Evolutionary conservation across 2,113 vertebrate species (phyloP).

Genomic region (Rafetus swinhoei): DNA sequence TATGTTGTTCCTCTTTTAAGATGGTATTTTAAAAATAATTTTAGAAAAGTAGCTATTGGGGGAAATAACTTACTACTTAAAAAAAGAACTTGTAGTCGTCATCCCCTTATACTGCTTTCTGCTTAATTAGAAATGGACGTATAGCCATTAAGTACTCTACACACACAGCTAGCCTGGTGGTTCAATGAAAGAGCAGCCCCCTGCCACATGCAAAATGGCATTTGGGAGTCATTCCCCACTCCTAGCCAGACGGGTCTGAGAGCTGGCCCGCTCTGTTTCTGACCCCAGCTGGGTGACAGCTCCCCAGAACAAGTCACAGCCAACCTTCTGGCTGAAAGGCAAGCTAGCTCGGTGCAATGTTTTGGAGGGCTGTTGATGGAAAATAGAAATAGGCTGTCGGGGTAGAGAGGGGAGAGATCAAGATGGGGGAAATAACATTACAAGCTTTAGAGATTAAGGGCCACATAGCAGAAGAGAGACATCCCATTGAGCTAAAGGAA

Average conservation of each 20-base stretch:
- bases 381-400: not conserved
- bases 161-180: not conserved
- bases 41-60: constrained; percentile 9
- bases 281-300: fast-evolving
- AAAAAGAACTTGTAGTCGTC: constrained; percentile 28
- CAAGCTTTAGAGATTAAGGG: not conserved
- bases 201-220: not conserved
- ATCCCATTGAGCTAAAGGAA: not conserved
- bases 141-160: not conserved
- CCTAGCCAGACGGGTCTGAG: not conserved
- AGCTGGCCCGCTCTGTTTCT: not conserved
- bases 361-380: not conserved
- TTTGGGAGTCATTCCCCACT: not conserved
- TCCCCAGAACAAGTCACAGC: not conserved
- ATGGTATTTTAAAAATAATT: constrained; percentile 53
- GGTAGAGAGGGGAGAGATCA: not conserved
- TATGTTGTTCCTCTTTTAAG: constrained; percentile 42
- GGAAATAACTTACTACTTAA: constrained; percentile 2
- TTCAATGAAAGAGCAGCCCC: not conserved
- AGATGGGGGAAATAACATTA: not conserved
- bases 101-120: not conserved
- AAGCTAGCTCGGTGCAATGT: too few species aligned
- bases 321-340: not conserved
- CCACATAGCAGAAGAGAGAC: not conserved
- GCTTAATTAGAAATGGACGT: constrained; percentile 32